Percentiles rank a stretch among this genome's conserved stretches.
phyloP scores from a whole-genome alignment of 2,113 vertebrate genomes.

The Muntiacus muntjak region DNA sequence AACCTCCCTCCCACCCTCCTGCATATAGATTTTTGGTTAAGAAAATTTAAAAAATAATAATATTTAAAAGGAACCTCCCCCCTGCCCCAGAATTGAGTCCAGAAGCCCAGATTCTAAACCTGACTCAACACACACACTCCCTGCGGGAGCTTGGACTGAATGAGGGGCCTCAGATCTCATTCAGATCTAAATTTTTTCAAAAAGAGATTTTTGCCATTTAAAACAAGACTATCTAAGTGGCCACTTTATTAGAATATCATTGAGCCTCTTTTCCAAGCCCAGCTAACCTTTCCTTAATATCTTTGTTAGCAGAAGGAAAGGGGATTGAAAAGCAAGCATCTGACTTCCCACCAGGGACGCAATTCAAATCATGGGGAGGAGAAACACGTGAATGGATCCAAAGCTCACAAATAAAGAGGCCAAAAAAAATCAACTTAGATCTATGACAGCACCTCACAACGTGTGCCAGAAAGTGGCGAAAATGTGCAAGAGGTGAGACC shows the following conservation, averaged over 20 bases:
- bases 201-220: neutral
- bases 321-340: neutral
- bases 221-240: neutral
- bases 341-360: neutral
- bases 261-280: neutral
- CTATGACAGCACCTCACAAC: accelerated
- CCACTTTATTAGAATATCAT: neutral
- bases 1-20: neutral
- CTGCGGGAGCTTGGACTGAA: accelerated
- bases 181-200: neutral
- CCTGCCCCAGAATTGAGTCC: neutral
- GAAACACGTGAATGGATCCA: neutral
- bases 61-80: neutral
- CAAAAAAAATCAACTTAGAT: neutral
- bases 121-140: neutral
- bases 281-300: neutral
- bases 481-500: neutral
- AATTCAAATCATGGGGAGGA: neutral
- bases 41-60: no score
- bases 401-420: neutral
- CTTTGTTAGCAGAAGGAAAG: neutral
- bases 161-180: neutral
- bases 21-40: neutral
- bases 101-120: neutral
- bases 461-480: neutral